Percentiles rank a stretch among this genome's conserved stretches.
These are phyloP conservation scores for Chaetorhynchus papuensis DNA, from an alignment of 2,113 vertebrate species.

Conservation along the genomic window DNA sequence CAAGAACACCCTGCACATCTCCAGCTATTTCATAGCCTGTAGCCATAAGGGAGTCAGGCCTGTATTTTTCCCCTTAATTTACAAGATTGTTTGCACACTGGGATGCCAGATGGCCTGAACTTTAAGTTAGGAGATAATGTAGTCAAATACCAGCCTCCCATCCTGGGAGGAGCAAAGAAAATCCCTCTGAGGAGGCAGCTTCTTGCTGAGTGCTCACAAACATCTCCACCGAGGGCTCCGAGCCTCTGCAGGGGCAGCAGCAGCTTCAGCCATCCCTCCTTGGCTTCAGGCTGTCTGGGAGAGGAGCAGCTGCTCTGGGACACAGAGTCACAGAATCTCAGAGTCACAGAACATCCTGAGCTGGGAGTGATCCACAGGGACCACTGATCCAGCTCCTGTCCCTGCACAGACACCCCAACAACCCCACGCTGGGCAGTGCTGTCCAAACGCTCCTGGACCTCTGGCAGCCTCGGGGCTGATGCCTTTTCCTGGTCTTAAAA, in stretches of 20 bases:
- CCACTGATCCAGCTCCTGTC: fast-evolving
- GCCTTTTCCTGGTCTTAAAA: no score
- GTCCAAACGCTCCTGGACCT: neutral
- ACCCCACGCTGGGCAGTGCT: neutral
- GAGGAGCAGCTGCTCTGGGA: neutral
- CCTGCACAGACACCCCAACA: neutral
- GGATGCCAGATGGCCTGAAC: slow-evolving; percentile 75
- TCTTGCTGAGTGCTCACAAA: neutral
- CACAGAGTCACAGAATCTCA: neutral
- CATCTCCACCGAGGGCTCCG: neutral
- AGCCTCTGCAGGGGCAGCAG: neutral
- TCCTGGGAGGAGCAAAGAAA: slow-evolving; percentile 52
- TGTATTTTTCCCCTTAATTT: slow-evolving; percentile 69
- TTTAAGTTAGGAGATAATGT: slow-evolving; percentile 70
- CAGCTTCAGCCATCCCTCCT: neutral
- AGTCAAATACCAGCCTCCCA: slow-evolving; percentile 61
- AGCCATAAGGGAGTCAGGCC: slow-evolving; percentile 59
- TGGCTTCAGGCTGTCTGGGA: neutral
- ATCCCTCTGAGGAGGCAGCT: neutral
- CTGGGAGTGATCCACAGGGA: neutral
- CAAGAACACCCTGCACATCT: neutral
- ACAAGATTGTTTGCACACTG: slow-evolving; percentile 72
- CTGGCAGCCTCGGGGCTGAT: neutral
- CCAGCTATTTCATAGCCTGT: slow-evolving; percentile 17
- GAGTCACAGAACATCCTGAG: neutral